Base-by-base conservation (phyloP, 2,888 invertebrate species). In the Bugula neritina region DNA sequence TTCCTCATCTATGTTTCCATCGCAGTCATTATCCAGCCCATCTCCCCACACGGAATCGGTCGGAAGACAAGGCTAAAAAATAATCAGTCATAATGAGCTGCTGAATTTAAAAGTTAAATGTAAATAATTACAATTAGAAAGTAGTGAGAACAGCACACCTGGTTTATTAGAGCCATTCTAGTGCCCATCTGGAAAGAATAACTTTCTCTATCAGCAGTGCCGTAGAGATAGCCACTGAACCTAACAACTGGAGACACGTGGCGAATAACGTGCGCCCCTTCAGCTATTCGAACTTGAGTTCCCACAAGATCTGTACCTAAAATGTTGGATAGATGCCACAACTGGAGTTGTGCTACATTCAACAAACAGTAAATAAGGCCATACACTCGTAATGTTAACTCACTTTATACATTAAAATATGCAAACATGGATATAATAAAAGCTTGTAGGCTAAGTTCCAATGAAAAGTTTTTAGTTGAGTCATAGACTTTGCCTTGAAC, bases 171-270 rank as follows among this genome's bases (percentile, higher is more conserved):
- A 1, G 77, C 76, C 71, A 77, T 35, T 23, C 77, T 58, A 34
- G 74, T 71, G 5, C 80, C 79, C 17, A 77, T 75, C 0, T 76
- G 74, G 69, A 75, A 76, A 1, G 77, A 78, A 72, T 80, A 80
- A 0, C 78, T 77, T 72, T 80, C 79, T 71, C 74, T 77, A 35
- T 74, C 69, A 52, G 76, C 75, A 52, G 77, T 75, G 1, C 80
- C 80, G 35, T 78, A 77, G 5, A 77, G 75, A 29, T 77, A 71
- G 10, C 75, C 79, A 43, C 77, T 73, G 73, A 79, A 79, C 0
- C 71, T 73, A 17, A 75, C 75, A 10, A 75, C 73, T 17, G 77
- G 77, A n/a, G 75, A 75, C 0, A 35, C 71, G 72, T 79, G 77
- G 71, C 73, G 75, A 17, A 79, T 71, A 35, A 74, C 72, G 69